Percentiles rank a stretch among this genome's conserved stretches.
Conservation (phyloP, 2,113 vertebrate genomes). For the Nibea albiflora region DNA sequence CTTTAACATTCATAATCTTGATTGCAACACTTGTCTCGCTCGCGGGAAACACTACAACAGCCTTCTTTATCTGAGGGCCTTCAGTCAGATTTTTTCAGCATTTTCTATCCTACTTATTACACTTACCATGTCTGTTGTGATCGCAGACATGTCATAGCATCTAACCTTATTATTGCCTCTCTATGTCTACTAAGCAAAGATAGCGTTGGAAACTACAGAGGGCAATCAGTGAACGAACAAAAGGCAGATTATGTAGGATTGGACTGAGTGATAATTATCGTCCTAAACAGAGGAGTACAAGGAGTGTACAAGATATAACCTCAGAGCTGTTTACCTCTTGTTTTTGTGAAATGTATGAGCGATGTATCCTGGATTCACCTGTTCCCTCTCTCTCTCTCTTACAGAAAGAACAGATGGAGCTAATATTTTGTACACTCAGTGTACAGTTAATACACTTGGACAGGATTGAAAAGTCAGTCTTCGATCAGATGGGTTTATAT, state of each 20-base stretch:
- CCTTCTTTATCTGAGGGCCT: neutral
- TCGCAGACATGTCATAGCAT: conserved; percentile 3
- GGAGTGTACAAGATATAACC: conserved; percentile 49
- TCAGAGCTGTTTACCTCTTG: neutral
- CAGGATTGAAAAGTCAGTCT: neutral
- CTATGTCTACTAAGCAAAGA: conserved; percentile 36
- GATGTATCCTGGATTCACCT: neutral
- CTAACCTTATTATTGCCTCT: conserved; percentile 25
- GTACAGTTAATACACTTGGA: conserved; percentile 27
- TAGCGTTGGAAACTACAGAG: conserved; percentile 9
- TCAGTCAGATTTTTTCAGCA: conserved; percentile 1
- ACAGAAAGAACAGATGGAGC: neutral
- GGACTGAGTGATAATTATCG: conserved; percentile 3
- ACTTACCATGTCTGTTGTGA: conserved; percentile 4
- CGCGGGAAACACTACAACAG: neutral
- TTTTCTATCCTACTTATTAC: neutral
- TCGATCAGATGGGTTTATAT: conserved; percentile 85
- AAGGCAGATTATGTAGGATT: conserved; percentile 45
- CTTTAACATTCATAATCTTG: conserved; percentile 38
- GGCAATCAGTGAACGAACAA: conserved; percentile 21
- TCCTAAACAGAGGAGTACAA: conserved; percentile 18
- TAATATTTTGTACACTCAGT: conserved; percentile 59
- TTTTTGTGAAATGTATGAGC: conserved; percentile 3
- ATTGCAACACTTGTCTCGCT: neutral
- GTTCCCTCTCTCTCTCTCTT: neutral